A percentile compares a stretch with the other conserved stretches of the same genome.
Evolutionary conservation across 2,113 vertebrate species (phyloP).

Genomic region (Megalops atlanticus): DNA sequence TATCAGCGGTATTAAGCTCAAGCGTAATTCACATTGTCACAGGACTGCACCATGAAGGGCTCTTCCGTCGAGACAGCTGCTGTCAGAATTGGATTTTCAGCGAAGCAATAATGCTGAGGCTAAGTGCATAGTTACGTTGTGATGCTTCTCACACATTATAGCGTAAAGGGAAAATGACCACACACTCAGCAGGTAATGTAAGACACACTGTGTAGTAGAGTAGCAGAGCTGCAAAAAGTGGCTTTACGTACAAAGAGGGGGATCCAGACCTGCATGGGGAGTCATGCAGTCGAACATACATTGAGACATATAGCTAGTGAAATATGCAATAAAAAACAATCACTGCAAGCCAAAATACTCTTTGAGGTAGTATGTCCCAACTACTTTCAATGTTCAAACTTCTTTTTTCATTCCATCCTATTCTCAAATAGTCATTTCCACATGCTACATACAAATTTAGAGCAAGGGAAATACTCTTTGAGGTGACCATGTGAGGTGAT

Average conservation of each 20-base stretch:
- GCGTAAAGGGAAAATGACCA: not conserved
- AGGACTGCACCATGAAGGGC: not conserved
- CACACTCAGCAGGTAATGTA: not conserved
- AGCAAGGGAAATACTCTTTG: no score
- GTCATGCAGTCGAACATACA: not conserved
- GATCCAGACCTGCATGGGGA: not conserved
- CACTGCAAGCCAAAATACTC: not conserved
- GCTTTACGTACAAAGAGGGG: not conserved
- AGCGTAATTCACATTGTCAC: not conserved
- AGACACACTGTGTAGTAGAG: slow-evolving; percentile 7
- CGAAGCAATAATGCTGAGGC: not conserved
- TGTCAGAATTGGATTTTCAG: not conserved
- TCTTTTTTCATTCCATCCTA: not conserved
- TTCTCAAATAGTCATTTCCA: not conserved
- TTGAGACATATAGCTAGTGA: not conserved
- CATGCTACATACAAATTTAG: not conserved
- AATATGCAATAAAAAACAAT: not conserved
- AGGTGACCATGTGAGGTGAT: no score
- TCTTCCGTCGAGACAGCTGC: not conserved
- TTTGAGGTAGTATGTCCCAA: not conserved
- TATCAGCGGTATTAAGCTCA: not conserved
- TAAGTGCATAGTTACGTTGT: not conserved
- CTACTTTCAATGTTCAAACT: not conserved
- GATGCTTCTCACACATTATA: not conserved
- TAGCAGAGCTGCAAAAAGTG: not conserved